Evolutionary conservation across 1,140 invertebrate species (phyloP), one percentile per base, ranked within the genome.

Genomic region (Wiebesia pumilae): DNA sequence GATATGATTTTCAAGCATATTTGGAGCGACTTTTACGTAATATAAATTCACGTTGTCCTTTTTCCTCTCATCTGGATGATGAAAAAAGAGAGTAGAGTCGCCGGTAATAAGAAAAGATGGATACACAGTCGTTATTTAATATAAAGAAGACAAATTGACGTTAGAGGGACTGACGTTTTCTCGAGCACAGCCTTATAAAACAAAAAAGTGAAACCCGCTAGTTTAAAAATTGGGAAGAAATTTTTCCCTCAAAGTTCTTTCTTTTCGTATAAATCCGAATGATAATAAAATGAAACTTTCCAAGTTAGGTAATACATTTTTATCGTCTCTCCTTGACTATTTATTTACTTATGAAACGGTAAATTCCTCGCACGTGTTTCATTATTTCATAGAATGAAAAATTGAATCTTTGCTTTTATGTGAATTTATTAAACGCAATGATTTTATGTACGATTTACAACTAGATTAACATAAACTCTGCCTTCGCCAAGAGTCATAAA

Each of bases 101-200:
- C 47, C 35, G 38, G 24, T 35, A 81, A 81, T 81, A 67, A 81
- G 35, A 33, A 81, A 65, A 67, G 35, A 81, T 67, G 38, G 62
- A 81, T 43, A 62, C 62, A 67, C 62, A 67, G 58, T 81, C 62
- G 21, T n/a, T 81, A 67, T 24, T 81, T 81, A 67, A 43, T 67
- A 30, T 81, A 81, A 81, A 62, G 21, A 81, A 81, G 79, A 81
- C 38, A 43, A 81, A 81, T 47, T 21, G 79, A 0, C 62, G 14
- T n/a, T 40, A 38, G 10, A 80, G 16, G 51, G 33, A n/a, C 12
- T 35, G 33, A 30, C 9, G 67, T 69, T 69, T 35, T 35, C 33
- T 69, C 14, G 3, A 35, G 33, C 12, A 69, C 33, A 35, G 33
- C 35, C 30, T 69, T 67, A 30, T 69, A 69, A 35, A 69, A 69